These are phyloP conservation scores for Chaetogeoica ovagalla DNA, from an alignment of 2,888 invertebrate species.

Conservation along the genomic window DNA sequence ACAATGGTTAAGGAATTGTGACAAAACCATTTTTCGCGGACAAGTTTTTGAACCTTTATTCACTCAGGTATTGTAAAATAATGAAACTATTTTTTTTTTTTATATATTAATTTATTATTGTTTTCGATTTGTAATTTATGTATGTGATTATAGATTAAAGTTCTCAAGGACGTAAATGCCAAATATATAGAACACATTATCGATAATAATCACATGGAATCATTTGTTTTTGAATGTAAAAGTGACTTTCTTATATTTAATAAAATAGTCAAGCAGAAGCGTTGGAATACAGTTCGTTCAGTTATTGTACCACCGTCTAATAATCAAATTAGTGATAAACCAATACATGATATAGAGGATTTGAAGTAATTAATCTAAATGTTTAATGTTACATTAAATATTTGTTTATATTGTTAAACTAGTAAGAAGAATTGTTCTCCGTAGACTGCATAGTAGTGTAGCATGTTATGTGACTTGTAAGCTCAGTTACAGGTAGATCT, in stretches of 20 bases:
- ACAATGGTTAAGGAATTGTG: conserved; percentile 54
- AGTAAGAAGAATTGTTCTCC: too few species aligned
- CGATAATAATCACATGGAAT: conserved; percentile 71
- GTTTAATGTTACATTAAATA: background rate
- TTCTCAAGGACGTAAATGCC: conserved; percentile 67
- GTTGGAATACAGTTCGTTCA: conserved; percentile 65
- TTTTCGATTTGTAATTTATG: background rate
- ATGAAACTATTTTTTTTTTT: background rate
- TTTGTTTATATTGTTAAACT: background rate
- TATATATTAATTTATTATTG: background rate
- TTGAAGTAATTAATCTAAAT: conserved; percentile 1
- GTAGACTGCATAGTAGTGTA: too few species aligned
- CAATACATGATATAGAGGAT: conserved; percentile 1
- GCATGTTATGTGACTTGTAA: too few species aligned
- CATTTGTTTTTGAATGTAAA: conserved; percentile 81
- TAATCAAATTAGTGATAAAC: conserved; percentile 8
- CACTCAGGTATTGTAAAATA: conserved; percentile 16
- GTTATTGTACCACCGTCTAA: conserved; percentile 60
- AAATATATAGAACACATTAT: conserved; percentile 80
- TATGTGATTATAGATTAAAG: conserved; percentile 64
- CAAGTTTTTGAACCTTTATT: conserved; percentile 77
- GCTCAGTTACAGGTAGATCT: too few species aligned
- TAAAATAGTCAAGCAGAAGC: background rate
- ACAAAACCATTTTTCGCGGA: conserved; percentile 67
- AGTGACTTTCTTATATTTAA: conserved; percentile 70